A percentile compares a stretch with the other conserved stretches of the same genome.
Conservation (phyloP, 1,140 invertebrate species). For the Amyelois transitella region DNA sequence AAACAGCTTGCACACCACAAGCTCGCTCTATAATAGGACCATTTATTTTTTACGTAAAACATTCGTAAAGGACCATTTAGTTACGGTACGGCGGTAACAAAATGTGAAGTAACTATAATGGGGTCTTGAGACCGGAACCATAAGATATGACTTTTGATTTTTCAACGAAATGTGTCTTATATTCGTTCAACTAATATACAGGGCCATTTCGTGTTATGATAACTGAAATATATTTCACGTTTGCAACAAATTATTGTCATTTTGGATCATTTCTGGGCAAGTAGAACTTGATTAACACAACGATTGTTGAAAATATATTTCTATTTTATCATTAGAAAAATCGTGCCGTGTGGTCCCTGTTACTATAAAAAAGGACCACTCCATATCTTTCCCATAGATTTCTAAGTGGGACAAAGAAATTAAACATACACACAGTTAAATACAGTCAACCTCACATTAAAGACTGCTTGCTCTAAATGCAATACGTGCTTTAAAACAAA, state of each 20-base stretch:
- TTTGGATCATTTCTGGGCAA: too few species aligned
- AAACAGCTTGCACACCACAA: constrained; percentile 25
- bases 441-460: not conserved
- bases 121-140: not conserved
- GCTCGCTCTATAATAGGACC: constrained; percentile 26
- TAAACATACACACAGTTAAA: not conserved
- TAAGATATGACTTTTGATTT: not conserved
- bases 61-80: constrained; percentile 53
- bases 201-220: too few species aligned
- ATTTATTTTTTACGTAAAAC: constrained; percentile 49
- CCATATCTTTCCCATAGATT: too few species aligned
- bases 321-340: too few species aligned
- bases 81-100: constrained; percentile 43
- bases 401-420: not conserved
- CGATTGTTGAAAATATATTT: too few species aligned
- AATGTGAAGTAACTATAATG: constrained; percentile 17
- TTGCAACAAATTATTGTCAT: too few species aligned
- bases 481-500: not conserved
- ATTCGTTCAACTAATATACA: too few species aligned
- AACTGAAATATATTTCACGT: too few species aligned
- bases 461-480: not conserved
- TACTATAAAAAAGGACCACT: too few species aligned
- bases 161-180: not conserved
- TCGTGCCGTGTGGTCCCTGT: too few species aligned
- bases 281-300: too few species aligned